A percentile compares a stretch with the other conserved stretches of the same genome.
phyloP scores from a whole-genome alignment of 1,140 invertebrate genomes.

The Drosophila sucinea region DNA sequence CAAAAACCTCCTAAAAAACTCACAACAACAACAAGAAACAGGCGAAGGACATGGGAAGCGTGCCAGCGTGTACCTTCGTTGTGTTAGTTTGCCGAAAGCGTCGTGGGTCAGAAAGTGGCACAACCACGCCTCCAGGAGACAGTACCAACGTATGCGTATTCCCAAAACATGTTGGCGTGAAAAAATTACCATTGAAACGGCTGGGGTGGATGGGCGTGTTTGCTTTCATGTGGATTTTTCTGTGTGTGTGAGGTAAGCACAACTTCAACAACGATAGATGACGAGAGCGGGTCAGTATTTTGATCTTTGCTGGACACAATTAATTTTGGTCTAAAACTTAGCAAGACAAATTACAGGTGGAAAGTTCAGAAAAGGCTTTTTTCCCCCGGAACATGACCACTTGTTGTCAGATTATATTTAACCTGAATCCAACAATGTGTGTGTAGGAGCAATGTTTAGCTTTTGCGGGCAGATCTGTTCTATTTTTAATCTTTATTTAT shows the following conservation, averaged over 20 bases:
- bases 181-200: slow-evolving; percentile 14
- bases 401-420: slow-evolving; percentile 5
- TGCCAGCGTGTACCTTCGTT: not conserved
- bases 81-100: slow-evolving; percentile 17
- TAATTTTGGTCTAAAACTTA: slow-evolving; percentile 36
- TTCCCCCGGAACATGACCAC: not conserved
- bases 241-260: slow-evolving; percentile 1
- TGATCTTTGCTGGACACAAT: slow-evolving; percentile 35
- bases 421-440: not conserved
- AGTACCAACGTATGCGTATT: slow-evolving; percentile 10
- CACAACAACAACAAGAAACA: slow-evolving; percentile 31
- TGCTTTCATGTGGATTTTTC: not conserved
- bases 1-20: slow-evolving; percentile 21
- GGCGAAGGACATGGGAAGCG: not conserved
- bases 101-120: slow-evolving; percentile 33
- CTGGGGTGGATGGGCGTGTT: not conserved
- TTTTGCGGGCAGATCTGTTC: not conserved
- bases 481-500: not conserved
- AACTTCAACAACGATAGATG: slow-evolving; percentile 1
- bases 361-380: not conserved
- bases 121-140: slow-evolving; percentile 42
- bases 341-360: slow-evolving; percentile 7
- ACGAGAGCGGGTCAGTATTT: slow-evolving; percentile 20
- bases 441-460: too few relatives aligned
- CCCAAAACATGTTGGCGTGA: slow-evolving; percentile 33